Conservation (phyloP, 53 echinoderm and acorn worm species). For the Henricia sp. region DNA sequence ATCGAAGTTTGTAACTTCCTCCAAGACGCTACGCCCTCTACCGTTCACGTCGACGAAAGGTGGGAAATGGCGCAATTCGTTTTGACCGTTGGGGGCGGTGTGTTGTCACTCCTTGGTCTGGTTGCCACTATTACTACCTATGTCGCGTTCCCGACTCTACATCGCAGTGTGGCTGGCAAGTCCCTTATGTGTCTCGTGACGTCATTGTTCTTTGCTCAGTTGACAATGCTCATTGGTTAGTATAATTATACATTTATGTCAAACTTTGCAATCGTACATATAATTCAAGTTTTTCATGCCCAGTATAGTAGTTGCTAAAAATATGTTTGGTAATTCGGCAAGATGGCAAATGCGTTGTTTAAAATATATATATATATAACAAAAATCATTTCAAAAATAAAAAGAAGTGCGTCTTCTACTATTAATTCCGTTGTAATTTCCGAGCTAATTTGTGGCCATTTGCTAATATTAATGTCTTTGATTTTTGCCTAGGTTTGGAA, state of each 20-base stretch:
- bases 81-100: slow-evolving; percentile 45
- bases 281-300: not conserved
- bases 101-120: slow-evolving; percentile 58
- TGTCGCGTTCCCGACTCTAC: slow-evolving; percentile 47
- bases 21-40: not conserved
- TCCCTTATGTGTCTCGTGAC: slow-evolving; percentile 62
- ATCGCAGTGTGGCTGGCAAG: slow-evolving; percentile 66
- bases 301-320: no score
- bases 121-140: slow-evolving; percentile 61
- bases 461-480: no score
- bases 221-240: slow-evolving; percentile 42
- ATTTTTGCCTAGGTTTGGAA: slow-evolving; percentile 42
- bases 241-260: not conserved
- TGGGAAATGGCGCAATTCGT: slow-evolving; percentile 13
- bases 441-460: no score
- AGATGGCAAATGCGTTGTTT: no score
- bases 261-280: not conserved
- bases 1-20: slow-evolving; percentile 31
- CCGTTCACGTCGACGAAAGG: not conserved
- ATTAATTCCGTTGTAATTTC: no score
- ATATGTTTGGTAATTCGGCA: no score
- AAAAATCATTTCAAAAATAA: no score
- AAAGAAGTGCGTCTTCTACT: no score
- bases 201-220: slow-evolving; percentile 60
- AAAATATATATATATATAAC: no score